These are phyloP conservation scores for Hoplodrina ambigua DNA, from an alignment of 2,888 invertebrate species.

Conservation along the genomic window DNA sequence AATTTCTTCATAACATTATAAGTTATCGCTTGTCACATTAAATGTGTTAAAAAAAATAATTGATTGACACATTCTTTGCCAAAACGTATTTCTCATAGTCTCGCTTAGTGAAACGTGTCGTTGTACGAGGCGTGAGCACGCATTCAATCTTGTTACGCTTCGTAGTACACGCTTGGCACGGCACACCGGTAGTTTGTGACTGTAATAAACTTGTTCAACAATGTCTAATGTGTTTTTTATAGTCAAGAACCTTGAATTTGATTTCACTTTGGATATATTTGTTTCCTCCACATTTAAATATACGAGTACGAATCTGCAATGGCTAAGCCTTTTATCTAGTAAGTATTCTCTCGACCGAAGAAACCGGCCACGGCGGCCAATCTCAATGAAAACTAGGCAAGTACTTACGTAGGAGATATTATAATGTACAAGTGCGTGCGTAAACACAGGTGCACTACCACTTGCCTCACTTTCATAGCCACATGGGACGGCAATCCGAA, in stretches of 20 bases:
- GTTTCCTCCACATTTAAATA: conserved; percentile 11
- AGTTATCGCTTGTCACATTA: neutral
- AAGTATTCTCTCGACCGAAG: too few relatives aligned
- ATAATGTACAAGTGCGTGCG: too few relatives aligned
- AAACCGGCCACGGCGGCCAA: too few relatives aligned
- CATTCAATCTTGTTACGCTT: conserved; percentile 10
- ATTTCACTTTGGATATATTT: conserved; percentile 25
- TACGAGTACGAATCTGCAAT: neutral
- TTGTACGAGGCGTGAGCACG: conserved; percentile 1
- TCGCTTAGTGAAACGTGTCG: neutral
- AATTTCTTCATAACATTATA: neutral
- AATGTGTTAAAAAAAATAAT: conserved; percentile 1
- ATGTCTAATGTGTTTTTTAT: conserved; percentile 42
- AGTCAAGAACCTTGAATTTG: conserved; percentile 44
- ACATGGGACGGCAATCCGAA: too few relatives aligned
- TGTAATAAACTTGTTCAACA: conserved; percentile 33
- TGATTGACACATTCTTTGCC: conserved; percentile 34
- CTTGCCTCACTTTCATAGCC: too few relatives aligned
- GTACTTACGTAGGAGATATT: too few relatives aligned
- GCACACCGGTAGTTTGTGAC: conserved; percentile 41
- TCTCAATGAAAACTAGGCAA: too few relatives aligned
- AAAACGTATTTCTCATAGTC: conserved; percentile 43
- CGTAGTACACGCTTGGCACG: conserved; percentile 39
- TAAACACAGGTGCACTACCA: too few relatives aligned
- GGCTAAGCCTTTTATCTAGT: too few relatives aligned